Evolutionary conservation across 2,888 invertebrate species (phyloP).

Genomic region (Hirtodrosophila duncani): DNA sequence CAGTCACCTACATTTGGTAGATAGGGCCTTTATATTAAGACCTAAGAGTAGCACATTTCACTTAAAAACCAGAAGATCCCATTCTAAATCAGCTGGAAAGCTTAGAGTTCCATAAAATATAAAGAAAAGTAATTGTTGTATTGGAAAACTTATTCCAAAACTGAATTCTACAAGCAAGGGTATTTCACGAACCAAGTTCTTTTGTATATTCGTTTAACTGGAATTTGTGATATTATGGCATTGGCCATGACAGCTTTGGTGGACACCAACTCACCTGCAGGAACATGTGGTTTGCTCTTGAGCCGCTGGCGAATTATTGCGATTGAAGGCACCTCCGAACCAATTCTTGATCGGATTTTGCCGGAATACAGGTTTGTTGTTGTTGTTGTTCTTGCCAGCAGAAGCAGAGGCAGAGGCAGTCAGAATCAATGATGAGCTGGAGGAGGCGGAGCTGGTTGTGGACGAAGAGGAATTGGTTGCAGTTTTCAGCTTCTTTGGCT

Average conservation of each 20-base stretch:
- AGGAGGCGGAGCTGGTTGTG: constrained; percentile 21
- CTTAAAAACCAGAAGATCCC: too few species aligned
- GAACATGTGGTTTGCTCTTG: constrained; percentile 76
- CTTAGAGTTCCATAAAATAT: too few species aligned
- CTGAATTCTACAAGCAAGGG: too few species aligned
- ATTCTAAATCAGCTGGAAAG: too few species aligned
- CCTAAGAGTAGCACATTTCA: too few species aligned
- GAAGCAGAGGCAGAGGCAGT: constrained; percentile 6
- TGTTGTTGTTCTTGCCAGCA: constrained; percentile 23
- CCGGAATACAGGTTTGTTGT: constrained; percentile 61
- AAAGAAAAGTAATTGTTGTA: constrained; percentile 12
- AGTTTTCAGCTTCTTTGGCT: constrained; percentile 53
- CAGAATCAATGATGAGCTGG: too few species aligned
- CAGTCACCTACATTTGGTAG: too few species aligned
- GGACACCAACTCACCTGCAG: constrained; percentile 65
- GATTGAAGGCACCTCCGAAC: constrained; percentile 82
- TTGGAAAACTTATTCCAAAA: too few species aligned
- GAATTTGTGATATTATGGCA: constrained; percentile 48
- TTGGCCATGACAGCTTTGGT: constrained; percentile 54
- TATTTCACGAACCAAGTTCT: too few species aligned
- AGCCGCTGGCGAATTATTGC: constrained; percentile 79
- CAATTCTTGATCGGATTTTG: constrained; percentile 80
- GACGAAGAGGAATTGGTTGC: too few species aligned
- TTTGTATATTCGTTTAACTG: constrained; percentile 46
- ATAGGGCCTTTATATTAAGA: too few species aligned